Percentiles rank a stretch among this genome's conserved stretches.
Evolutionary conservation across 2,113 vertebrate genomes (phyloP).

Genomic region (Oryctolagus cuniculus): mOryCun1.1 NC_091438.1:124588001-124588500

Average conservation of each 20-base stretch:
- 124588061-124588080: not conserved
- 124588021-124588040: not conserved
- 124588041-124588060: not conserved
- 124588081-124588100: not conserved
- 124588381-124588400: not conserved
- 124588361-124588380: not conserved
- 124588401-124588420: rapidly evolving
- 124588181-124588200: slow-evolving; percentile 29
- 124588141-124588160: not conserved
- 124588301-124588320: not conserved
- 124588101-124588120: not conserved
- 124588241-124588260: not conserved
- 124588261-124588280: not conserved
- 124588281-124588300: not conserved
- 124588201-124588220: not conserved
- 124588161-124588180: not conserved
- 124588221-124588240: not conserved
- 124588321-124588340: not conserved
- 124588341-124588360: not conserved
- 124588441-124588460: not conserved
- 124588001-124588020: not conserved
- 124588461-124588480: not conserved
- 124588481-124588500: not conserved
- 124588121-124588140: not conserved
- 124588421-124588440: not conserved